These are phyloP conservation scores for Charina bottae DNA, from an alignment of 2,113 vertebrate genomes.

Conservation along the genomic window DNA sequence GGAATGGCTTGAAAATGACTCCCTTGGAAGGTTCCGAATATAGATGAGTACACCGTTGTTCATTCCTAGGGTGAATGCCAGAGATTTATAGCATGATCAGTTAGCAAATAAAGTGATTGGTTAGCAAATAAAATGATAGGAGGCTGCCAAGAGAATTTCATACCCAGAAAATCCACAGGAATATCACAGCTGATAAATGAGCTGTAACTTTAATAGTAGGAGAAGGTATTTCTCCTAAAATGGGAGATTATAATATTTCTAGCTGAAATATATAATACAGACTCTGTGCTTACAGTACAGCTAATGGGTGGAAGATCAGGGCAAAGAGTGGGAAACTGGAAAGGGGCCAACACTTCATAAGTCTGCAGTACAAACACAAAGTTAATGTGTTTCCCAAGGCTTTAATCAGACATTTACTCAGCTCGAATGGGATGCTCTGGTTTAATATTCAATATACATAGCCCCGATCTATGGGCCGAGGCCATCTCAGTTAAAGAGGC, in stretches of 20 bases:
- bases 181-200: neutral
- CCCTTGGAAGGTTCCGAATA: neutral
- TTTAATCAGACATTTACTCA: constrained; percentile 36
- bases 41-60: neutral
- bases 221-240: neutral
- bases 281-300: neutral
- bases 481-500: neutral
- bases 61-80: neutral
- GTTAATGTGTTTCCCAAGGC: constrained; percentile 33
- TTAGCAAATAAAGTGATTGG: neutral
- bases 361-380: constrained; percentile 8
- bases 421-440: neutral
- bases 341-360: neutral
- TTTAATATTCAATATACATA: constrained; percentile 27
- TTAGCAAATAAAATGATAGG: constrained; percentile 2
- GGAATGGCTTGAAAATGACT: neutral
- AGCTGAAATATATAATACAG: constrained; percentile 24
- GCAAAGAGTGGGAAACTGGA: constrained; percentile 19
- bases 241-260: neutral
- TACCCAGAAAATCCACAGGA: neutral
- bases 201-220: neutral
- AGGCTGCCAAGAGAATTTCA: neutral
- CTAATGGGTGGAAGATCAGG: constrained; percentile 15
- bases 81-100: neutral
- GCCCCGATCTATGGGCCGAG: constrained; percentile 25